Conservation (phyloP, 1,140 invertebrate species). For the Hydropsyche tenuis region DNA sequence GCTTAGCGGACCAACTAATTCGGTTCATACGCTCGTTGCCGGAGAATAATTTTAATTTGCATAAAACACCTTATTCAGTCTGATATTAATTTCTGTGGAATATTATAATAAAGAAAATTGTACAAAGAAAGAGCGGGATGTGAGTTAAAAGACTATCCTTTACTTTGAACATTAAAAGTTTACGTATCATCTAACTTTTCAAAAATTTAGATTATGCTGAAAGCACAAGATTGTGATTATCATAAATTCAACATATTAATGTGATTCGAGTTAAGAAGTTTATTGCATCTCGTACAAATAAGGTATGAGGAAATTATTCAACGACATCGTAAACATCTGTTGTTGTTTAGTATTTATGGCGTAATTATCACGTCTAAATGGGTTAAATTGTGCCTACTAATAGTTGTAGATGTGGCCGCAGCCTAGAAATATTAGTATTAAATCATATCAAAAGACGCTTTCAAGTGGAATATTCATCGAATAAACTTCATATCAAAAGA, state of each 20-base stretch:
- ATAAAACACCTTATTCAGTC: not conserved
- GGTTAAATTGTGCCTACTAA: not conserved
- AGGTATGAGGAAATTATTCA: constrained; percentile 1
- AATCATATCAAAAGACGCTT: constrained; percentile 20
- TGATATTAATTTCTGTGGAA: not conserved
- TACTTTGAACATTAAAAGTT: too few relatives aligned
- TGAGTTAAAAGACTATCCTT: too few relatives aligned
- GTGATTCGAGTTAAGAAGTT: too few relatives aligned
- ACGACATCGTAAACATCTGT: not conserved
- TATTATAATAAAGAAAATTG: too few relatives aligned
- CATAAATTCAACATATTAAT: too few relatives aligned
- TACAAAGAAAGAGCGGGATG: too few relatives aligned
- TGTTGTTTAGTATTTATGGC: constrained; percentile 5
- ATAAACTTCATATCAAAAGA: too few relatives aligned
- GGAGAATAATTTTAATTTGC: constrained; percentile 15
- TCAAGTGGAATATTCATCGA: not conserved
- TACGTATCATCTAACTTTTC: too few relatives aligned
- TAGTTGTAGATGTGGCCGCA: not conserved
- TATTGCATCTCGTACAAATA: too few relatives aligned
- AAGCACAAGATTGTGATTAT: too few relatives aligned
- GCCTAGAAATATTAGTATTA: constrained; percentile 16
- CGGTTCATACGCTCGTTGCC: constrained; percentile 6
- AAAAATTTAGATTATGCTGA: too few relatives aligned
- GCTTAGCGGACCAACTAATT: constrained; percentile 1
- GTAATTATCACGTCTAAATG: constrained; percentile 8